Base-by-base conservation (phyloP, 2,888 invertebrate species). In the Proisotoma minuta region DNA sequence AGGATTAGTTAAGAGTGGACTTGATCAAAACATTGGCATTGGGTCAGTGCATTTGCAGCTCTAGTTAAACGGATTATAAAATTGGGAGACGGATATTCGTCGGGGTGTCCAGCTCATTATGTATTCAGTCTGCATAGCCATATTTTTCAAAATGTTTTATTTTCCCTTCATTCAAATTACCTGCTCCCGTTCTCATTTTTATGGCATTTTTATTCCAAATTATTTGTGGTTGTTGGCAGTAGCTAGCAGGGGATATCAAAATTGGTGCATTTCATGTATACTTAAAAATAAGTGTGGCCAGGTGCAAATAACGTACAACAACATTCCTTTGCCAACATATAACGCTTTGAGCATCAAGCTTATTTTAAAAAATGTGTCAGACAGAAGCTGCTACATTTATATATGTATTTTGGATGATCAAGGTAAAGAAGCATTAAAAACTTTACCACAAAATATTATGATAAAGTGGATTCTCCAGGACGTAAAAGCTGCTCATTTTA, bases 91-190 rank as follows among this genome's bases (percentile, higher is more conserved):
- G 12, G 10, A 47, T 20, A 10, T 47, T 15, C 5, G n/a, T n/a
- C 27, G 52, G 28, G 50, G 28, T 28, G 52, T 28, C 54, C 39
- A 20, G 28, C 40, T 52, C 59, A 59, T 50, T 63, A 59, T 40
- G 54, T 63, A 63, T 63, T 59, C 63, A 54, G 26, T 54, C 47
- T 59, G 52, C 63, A 40, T 49, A 50, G 24, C 48, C 24, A 50
- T 24, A 52, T 63, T 63, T 63, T 63, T 63, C 34, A 27, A 40
- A 56, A 52, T 63, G 56, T 63, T 63, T 56, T 56, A 48, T 34
- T 51, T 59, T 47, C 34, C 48, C 54, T 57, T 58, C 23, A 28
- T n/a, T 20, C 22, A 40, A 20, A 22, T 52, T 53, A 20, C 10
- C 53, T 28, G 29, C 26, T 40, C 18, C 50, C 28, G 52, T 22